Percentiles rank a stretch among this genome's conserved stretches.
These are phyloP conservation scores for Temnothorax ravouxi DNA, from an alignment of 2,888 invertebrate genomes.

Conservation along the genomic window DNA sequence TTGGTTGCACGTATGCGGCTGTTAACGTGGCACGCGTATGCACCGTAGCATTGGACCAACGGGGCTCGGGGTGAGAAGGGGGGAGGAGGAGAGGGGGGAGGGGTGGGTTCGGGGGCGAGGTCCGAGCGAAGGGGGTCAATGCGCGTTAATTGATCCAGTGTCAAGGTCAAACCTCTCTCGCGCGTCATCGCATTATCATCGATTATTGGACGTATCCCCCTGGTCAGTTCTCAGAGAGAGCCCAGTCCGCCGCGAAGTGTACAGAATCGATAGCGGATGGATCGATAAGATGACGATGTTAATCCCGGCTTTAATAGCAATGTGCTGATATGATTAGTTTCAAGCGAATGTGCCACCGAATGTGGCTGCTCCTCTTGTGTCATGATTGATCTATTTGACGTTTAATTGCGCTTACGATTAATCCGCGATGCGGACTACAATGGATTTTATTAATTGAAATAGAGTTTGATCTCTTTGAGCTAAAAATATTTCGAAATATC, in stretches of 20 bases:
- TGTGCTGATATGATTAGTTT: slow-evolving; percentile 46
- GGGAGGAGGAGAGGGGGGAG: slow-evolving; percentile 64
- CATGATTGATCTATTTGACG: slow-evolving; percentile 18
- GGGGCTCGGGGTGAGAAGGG: slow-evolving; percentile 74
- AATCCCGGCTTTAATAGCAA: slow-evolving; percentile 55
- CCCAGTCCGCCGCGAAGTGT: slow-evolving; percentile 53
- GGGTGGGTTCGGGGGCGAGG: slow-evolving; percentile 59
- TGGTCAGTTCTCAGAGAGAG: slow-evolving; percentile 71
- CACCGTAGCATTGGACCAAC: slow-evolving; percentile 70
- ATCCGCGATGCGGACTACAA: neutral
- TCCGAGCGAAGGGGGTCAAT: slow-evolving; percentile 81
- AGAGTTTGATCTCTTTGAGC: neutral
- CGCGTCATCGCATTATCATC: slow-evolving; percentile 85
- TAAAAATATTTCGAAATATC: neutral
- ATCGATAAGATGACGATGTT: slow-evolving; percentile 67
- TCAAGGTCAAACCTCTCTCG: slow-evolving; percentile 84
- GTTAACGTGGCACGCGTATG: slow-evolving; percentile 74
- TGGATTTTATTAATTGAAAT: neutral
- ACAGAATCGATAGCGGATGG: slow-evolving; percentile 63
- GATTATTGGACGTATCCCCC: slow-evolving; percentile 83
- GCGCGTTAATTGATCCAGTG: slow-evolving; percentile 86
- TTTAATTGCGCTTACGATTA: slow-evolving; percentile 25
- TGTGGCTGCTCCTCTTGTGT: slow-evolving; percentile 4
- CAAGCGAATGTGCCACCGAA: slow-evolving; percentile 46
- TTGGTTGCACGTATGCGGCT: slow-evolving; percentile 73